Evolutionary conservation across 2,113 vertebrate species (phyloP), one percentile per base, ranked within the genome.

Genomic region (Hepsetus odoe): DNA sequence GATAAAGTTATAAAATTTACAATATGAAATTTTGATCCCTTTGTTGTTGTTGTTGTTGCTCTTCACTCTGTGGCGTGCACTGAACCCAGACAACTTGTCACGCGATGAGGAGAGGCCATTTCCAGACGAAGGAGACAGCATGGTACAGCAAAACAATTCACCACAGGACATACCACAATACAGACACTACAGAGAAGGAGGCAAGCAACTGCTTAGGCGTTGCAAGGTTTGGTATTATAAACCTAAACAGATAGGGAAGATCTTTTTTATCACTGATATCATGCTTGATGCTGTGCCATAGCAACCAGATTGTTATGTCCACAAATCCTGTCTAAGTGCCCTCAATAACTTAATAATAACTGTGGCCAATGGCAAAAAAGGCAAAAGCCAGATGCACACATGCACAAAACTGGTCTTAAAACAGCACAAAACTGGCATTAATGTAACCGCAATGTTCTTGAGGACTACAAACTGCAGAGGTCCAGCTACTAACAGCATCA

Each of bases 1-100:
- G 72, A 82, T 84, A 77, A 78, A 83, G 82, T 85, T 83, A 59
- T 72, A 84, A 66, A 66, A 49, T 61, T 53, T 64, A 64, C 53
- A 32, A 49, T 28, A 68, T 68, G 51, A 76, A 68, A 73, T 55
- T 44, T 44, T 20, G 44, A 44, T 64, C 46, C 24, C 46, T 53
- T 65, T 76, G 38, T 51, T 58, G 77, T 66, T 81, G 55, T 42
- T 72, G 56, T 79, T 72, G 68, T 80, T 32, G 9, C 16, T 42
- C 7, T 12, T 64, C 33, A 53, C 51, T 59, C 10, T 78, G 51
- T 26, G 72, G 53, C 56, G 66, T 46, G 53, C 46, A 70, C 1
- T 61, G 22, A 75, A 80, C 69, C 49, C 40, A 26, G 38, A 72
- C 65, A 40, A 33, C 33, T 79, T 77, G 33, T 65, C 42, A 78